phyloP scores from a whole-genome alignment of 2,888 invertebrate genomes.

The Cheilosia grossa region DNA sequence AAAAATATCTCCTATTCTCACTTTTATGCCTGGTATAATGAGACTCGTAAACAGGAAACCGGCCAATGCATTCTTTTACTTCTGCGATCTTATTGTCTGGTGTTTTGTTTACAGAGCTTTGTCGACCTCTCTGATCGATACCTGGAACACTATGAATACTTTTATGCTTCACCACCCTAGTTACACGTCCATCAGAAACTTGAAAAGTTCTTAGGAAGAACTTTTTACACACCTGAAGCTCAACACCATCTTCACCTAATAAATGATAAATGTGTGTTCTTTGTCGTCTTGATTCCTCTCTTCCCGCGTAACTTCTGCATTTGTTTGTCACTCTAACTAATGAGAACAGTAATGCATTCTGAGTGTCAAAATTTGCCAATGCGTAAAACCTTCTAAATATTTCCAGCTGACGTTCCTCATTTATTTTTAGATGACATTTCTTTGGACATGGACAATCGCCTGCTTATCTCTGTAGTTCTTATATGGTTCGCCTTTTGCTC shows the following conservation, averaged over 20 bases:
- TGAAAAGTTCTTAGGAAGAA: no score
- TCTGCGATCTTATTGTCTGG: no score
- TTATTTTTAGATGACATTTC: constrained; percentile 22
- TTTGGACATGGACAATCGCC: constrained; percentile 19
- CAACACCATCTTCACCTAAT: constrained; percentile 26
- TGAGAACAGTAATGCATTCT: constrained; percentile 13
- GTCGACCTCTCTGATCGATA: no score
- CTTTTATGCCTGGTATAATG: constrained; percentile 21
- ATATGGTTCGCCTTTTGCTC: constrained; percentile 20
- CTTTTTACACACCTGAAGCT: constrained; percentile 24
- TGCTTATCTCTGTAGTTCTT: constrained; percentile 4
- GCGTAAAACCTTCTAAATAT: constrained; percentile 19
- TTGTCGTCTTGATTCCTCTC: constrained; percentile 21
- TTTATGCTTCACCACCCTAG: no score
- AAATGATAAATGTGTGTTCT: constrained; percentile 17
- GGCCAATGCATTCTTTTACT: no score
- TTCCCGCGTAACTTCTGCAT: constrained; percentile 21
- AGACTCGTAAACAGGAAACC: no score
- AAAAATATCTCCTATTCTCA: constrained; percentile 27
- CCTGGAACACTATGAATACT: no score
- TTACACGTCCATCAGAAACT: no score
- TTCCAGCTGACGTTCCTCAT: constrained; percentile 26
- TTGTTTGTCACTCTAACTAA: constrained; percentile 19
- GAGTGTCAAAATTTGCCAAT: constrained; percentile 22
- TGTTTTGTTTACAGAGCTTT: no score